A percentile compares a stretch with the other conserved stretches of the same genome.
These are phyloP conservation scores for Metacarcinus magister DNA, from an alignment of 2,888 invertebrate species.

Conservation along the genomic window DNA sequence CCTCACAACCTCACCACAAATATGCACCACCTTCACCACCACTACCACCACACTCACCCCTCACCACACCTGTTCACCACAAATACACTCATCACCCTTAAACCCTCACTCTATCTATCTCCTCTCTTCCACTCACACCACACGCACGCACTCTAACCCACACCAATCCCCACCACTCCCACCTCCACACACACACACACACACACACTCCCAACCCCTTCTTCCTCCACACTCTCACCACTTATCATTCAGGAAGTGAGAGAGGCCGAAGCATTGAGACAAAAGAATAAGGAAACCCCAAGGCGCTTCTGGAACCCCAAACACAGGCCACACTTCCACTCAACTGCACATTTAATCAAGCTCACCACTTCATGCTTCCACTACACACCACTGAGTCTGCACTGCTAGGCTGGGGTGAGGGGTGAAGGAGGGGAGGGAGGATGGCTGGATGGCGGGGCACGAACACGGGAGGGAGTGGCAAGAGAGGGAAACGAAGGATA, in stretches of 20 bases:
- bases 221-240: background rate
- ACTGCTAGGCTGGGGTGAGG: background rate
- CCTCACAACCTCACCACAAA: too few species aligned
- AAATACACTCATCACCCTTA: background rate
- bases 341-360: constrained; percentile 3
- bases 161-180: background rate
- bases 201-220: background rate
- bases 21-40: too few species aligned
- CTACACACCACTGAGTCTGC: constrained; percentile 8
- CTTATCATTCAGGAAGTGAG: background rate
- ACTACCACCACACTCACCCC: too few species aligned
- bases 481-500: background rate
- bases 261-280: background rate
- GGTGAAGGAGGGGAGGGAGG: background rate
- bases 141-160: background rate
- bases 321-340: background rate
- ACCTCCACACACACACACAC: background rate
- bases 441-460: background rate
- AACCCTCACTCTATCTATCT: background rate
- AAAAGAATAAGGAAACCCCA: background rate
- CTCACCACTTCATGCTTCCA: background rate
- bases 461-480: background rate
- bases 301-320: background rate
- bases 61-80: background rate
- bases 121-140: background rate